phyloP scores from a whole-genome alignment of 1,140 invertebrate genomes.

The Dendrolimus punctatus region DNA sequence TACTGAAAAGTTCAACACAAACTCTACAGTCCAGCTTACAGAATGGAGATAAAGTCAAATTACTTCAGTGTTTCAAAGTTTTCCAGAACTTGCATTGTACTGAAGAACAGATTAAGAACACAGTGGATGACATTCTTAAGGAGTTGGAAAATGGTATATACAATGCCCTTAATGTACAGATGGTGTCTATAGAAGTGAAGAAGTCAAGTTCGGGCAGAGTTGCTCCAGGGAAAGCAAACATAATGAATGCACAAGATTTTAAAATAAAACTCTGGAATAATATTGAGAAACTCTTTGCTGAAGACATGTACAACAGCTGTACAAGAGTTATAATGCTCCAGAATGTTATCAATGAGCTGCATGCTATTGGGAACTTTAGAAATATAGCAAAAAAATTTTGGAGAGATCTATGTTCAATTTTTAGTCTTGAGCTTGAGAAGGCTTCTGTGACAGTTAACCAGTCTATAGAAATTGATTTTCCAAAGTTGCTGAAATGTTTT shows the following conservation, averaged over 20 bases:
- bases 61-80: constrained; percentile 66
- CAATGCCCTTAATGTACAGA: constrained; percentile 54
- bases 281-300: constrained; percentile 61
- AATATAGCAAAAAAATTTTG: constrained; percentile 71
- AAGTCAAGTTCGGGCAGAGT: constrained; percentile 45
- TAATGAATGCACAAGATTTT: constrained; percentile 65
- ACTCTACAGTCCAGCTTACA: constrained; percentile 69
- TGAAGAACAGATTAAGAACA: constrained; percentile 58
- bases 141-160: constrained; percentile 46
- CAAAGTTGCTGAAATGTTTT: constrained; percentile 82
- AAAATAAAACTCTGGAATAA: constrained; percentile 69
- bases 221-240: constrained; percentile 62
- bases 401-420: constrained; percentile 60
- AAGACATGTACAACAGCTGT: constrained; percentile 54
- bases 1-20: constrained; percentile 63
- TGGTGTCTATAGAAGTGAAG: constrained; percentile 53
- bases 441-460: constrained; percentile 84
- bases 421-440: constrained; percentile 70
- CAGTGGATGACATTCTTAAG: constrained; percentile 47
- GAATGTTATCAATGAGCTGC: constrained; percentile 68
- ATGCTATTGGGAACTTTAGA: constrained; percentile 67
- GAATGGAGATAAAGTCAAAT: constrained; percentile 58
- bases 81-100: constrained; percentile 67
- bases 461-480: constrained; percentile 91
- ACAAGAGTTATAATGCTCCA: constrained; percentile 72